phyloP scores from a whole-genome alignment of 2,888 invertebrate genomes.

The Mesodorylaimus sp. region DNA sequence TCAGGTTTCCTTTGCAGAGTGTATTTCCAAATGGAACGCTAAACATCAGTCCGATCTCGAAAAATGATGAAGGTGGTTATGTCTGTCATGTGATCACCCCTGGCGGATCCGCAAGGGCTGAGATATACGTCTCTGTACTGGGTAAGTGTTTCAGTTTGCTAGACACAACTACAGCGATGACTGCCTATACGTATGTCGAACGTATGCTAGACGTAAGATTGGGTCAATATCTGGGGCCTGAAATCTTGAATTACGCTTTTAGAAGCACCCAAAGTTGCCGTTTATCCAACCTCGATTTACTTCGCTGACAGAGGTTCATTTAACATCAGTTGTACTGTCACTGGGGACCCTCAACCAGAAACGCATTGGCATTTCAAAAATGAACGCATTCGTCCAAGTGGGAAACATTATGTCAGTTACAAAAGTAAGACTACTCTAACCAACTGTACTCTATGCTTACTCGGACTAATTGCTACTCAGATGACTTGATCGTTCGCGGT shows the following conservation, averaged over 20 bases:
- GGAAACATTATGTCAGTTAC: constrained; percentile 19
- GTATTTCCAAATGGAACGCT: constrained; percentile 33
- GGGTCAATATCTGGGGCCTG: no score
- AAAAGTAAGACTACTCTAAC: constrained; percentile 13
- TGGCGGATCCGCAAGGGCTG: constrained; percentile 33
- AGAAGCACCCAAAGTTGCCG: constrained; percentile 24
- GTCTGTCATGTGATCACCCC: constrained; percentile 37
- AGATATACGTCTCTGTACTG: constrained; percentile 29
- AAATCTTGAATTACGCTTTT: constrained; percentile 15
- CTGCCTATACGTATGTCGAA: no score
- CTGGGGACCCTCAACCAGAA: constrained; percentile 28
- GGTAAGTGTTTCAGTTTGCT: constrained; percentile 21
- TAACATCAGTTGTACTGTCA: constrained; percentile 24
- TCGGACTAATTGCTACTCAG: constrained; percentile 13
- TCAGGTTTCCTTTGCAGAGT: neutral
- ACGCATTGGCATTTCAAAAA: constrained; percentile 20
- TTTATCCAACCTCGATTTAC: constrained; percentile 21
- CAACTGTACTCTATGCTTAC: neutral
- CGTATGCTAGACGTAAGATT: no score
- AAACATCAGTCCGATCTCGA: constrained; percentile 27
- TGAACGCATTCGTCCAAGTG: constrained; percentile 14
- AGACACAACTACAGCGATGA: no score
- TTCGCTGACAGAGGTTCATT: constrained; percentile 22
- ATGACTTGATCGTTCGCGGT: constrained; percentile 20
- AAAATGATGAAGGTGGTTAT: constrained; percentile 37